Conservation (phyloP, 2,888 invertebrate species). For the Pomacea canaliculata region DNA sequence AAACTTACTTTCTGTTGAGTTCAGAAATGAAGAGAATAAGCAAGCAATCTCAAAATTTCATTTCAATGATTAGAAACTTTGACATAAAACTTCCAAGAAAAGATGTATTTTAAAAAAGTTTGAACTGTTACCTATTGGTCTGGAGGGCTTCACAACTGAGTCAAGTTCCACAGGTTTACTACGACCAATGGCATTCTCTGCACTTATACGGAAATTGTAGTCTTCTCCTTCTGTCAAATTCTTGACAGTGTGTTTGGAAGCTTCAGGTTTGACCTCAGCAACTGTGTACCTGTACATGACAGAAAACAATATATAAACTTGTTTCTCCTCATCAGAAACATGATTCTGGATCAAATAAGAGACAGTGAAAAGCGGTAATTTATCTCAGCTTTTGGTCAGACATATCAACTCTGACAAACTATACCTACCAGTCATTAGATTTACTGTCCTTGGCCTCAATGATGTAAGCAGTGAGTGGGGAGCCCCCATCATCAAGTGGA, state of each 20-base stretch:
- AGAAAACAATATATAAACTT: not conserved
- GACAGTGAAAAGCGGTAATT: too few relatives aligned
- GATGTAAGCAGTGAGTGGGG: constrained; percentile 56
- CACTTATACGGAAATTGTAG: constrained; percentile 89
- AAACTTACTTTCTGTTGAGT: too few relatives aligned
- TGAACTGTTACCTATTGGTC: constrained; percentile 53
- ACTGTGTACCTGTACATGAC: constrained; percentile 42
- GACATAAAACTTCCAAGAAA: too few relatives aligned
- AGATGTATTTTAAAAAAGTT: too few relatives aligned
- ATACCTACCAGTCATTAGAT: constrained; percentile 33
- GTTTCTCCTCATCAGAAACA: not conserved
- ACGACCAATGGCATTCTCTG: constrained; percentile 90
- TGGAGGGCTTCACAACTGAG: constrained; percentile 51
- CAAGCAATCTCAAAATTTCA: too few relatives aligned
- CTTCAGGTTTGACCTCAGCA: constrained; percentile 37
- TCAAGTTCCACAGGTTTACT: constrained; percentile 75
- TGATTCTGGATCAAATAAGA: not conserved
- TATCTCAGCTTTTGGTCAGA: too few relatives aligned
- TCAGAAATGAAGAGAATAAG: too few relatives aligned
- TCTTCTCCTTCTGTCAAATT: constrained; percentile 55
- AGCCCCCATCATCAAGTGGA: constrained; percentile 67
- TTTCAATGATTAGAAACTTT: too few relatives aligned
- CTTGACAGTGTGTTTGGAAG: constrained; percentile 42
- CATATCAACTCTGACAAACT: not conserved
- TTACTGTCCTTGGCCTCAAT: constrained; percentile 67